phyloP scores from a whole-genome alignment of 2,888 invertebrate species.

The Campoplex nolae region DNA sequence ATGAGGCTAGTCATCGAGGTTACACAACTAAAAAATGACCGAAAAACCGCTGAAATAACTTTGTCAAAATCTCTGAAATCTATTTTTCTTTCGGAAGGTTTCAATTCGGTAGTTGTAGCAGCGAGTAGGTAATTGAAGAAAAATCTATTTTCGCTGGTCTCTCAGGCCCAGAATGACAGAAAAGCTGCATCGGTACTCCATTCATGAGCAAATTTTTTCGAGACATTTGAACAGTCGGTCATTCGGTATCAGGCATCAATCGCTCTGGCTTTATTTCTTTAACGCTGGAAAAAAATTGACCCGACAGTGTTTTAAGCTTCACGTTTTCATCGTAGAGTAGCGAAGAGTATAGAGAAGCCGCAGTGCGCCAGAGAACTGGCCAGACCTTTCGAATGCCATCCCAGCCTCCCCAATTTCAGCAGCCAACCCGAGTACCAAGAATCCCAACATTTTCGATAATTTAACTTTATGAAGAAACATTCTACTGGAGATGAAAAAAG shows the following conservation, averaged over 20 bases:
- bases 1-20: slow-evolving; percentile 10
- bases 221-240: background rate
- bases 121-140: background rate
- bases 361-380: slow-evolving; percentile 67
- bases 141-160: background rate
- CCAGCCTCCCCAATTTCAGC: slow-evolving; percentile 31
- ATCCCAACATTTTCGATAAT: slow-evolving; percentile 6
- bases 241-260: background rate
- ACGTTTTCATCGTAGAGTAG: slow-evolving; percentile 27
- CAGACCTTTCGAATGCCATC: slow-evolving; percentile 58
- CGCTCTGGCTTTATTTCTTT: background rate
- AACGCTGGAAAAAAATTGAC: background rate
- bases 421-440: slow-evolving; percentile 1
- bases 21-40: background rate
- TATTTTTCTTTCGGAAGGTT: background rate
- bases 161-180: background rate
- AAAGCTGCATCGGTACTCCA: background rate
- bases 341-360: slow-evolving; percentile 58
- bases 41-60: background rate
- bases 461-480: slow-evolving; percentile 1
- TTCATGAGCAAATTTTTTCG: background rate
- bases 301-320: slow-evolving; percentile 37
- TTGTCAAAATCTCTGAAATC: background rate
- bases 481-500: background rate
- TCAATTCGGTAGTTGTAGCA: background rate